Conservation (phyloP, 2,888 invertebrate species). For the Coremacera marginata region DNA sequence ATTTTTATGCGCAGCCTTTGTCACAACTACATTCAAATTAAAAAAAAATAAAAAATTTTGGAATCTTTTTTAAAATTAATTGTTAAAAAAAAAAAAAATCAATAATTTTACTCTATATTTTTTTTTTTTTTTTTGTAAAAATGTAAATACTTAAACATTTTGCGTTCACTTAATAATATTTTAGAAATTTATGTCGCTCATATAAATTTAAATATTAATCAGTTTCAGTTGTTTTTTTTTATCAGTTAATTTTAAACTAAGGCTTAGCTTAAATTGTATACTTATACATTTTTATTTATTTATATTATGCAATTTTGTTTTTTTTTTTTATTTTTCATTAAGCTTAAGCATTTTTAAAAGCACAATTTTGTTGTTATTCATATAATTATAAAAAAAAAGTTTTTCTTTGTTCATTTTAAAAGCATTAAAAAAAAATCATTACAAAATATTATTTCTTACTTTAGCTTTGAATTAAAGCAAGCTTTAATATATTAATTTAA, state of each 20-base stretch:
- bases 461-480: background rate
- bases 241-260: constrained; percentile 16
- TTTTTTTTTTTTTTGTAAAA: background rate
- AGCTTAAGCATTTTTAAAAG: constrained; percentile 38
- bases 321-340: constrained; percentile 33
- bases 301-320: constrained; percentile 19
- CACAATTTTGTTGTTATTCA: constrained; percentile 43
- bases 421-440: background rate
- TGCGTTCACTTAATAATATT: background rate
- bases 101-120: background rate
- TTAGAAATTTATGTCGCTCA: background rate
- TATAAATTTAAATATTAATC: constrained; percentile 19
- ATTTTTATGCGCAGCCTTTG: too few species aligned
- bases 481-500: constrained; percentile 2
- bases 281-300: background rate
- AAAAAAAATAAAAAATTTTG: too few species aligned
- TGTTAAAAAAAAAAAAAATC: background rate
- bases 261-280: background rate
- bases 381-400: background rate
- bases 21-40: too few species aligned
- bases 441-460: constrained; percentile 11
- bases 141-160: background rate
- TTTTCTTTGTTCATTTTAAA: constrained; percentile 3
- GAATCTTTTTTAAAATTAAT: background rate
- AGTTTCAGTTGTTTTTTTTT: constrained; percentile 26